Evolutionary conservation across 2,888 invertebrate species (phyloP).

Genomic region (Eueremaeus valkanovi): DNA sequence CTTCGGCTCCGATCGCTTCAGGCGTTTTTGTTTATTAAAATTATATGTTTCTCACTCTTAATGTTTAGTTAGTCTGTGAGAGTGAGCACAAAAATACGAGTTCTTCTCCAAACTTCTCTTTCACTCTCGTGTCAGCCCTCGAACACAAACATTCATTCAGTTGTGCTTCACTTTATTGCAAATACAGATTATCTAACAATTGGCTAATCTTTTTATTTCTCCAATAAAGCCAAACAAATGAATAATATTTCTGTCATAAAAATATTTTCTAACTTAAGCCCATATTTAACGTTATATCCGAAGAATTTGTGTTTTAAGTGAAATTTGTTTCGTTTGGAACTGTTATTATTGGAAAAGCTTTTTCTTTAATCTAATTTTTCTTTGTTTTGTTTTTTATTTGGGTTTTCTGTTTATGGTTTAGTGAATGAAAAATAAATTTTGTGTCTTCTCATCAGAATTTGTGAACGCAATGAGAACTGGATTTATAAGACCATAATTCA

Average conservation of each 20-base stretch:
- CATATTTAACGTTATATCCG: too few relatives aligned
- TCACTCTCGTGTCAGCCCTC: neutral
- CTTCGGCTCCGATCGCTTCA: neutral
- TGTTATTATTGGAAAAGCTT: too few relatives aligned
- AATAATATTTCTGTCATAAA: too few relatives aligned
- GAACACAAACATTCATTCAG: neutral
- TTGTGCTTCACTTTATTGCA: neutral
- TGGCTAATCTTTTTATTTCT: neutral
- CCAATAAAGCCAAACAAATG: too few relatives aligned
- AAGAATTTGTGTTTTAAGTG: too few relatives aligned
- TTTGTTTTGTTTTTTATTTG: too few relatives aligned
- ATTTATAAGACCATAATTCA: neutral
- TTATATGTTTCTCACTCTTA: constrained; percentile 22
- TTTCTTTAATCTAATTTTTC: too few relatives aligned
- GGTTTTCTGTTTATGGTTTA: too few relatives aligned
- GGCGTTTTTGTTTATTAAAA: constrained; percentile 21
- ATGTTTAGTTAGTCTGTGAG: neutral
- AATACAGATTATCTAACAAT: neutral
- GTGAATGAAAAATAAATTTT: too few relatives aligned
- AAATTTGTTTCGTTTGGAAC: too few relatives aligned
- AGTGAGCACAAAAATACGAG: neutral
- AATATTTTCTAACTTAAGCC: too few relatives aligned
- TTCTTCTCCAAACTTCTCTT: neutral
- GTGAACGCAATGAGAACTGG: neutral
- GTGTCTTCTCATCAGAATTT: too few relatives aligned